Base-by-base conservation (phyloP, 2,797 vertebrate species). In the Amblyraja radiata region DNA sequence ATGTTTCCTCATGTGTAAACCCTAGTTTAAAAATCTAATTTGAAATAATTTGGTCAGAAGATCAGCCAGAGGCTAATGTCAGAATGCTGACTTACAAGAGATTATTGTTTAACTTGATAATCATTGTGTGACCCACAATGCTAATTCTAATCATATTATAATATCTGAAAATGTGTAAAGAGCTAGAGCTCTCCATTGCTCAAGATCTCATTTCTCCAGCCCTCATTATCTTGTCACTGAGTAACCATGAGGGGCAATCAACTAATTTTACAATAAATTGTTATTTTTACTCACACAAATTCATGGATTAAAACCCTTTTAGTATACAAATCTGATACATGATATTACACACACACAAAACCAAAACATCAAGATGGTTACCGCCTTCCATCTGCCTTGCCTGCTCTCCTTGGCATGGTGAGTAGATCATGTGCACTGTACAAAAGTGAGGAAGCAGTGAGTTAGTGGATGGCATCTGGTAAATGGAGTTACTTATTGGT, bases 31-130 rank as follows among this genome's bases (percentile, higher is more conserved):
- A 46, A 73, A 73, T 28, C 90, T 28, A 3, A 91, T 91, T 74
- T 73, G 39, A 88, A n/a, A n/a, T 88, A 14, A 88, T 65, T 88
- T 91, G 36, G 88, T 21, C 88, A 91, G 36, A 91, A 91, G 21
- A 73, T 2, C 39, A 18, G 39, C 18, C 90, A 74, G 10, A 46
- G 36, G 18, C 68, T 74, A 13, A 73, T 91, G 39, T 74, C 54
- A 91, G 23, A 74, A 91, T 74, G 36, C 7, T 9, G 6, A 88
- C 0, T 32, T 32, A 91, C 63, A 91, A 71, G 32, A 90, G 16
- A 21, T n/a, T 71, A 65, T 90, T 90, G 6, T 90, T 90, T 90
- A 90, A n/a, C 21, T 73, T 39, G 23, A 18, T 73, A 73, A 73
- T 71, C 71, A 91, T 46, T 23, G 18, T 25, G 5, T 11, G 25